phyloP scores from a whole-genome alignment of 2,797 vertebrate species.

The Parauchenoglanis ngamensis region DNA sequence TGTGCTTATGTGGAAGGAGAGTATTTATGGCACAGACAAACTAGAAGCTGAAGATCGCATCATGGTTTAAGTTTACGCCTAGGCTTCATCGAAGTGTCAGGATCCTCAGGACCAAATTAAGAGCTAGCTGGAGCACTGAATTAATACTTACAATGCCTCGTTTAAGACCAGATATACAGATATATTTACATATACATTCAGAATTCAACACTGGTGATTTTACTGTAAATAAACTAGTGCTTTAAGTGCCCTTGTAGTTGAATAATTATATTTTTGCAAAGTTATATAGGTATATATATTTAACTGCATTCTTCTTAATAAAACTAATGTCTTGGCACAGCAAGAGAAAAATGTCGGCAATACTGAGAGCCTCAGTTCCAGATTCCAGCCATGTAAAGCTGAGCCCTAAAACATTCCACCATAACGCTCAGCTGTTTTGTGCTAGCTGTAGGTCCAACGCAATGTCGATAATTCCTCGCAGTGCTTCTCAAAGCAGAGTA shows the following conservation, averaged over 20 bases:
- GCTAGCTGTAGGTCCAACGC: neutral
- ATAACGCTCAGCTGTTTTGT: slow-evolving; percentile 1
- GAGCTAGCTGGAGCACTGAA: neutral
- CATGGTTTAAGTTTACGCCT: slow-evolving; percentile 18
- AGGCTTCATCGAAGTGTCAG: slow-evolving; percentile 4
- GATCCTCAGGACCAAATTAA: slow-evolving; percentile 6
- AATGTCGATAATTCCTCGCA: neutral
- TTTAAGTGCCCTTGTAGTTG: neutral
- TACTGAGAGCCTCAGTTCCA: neutral
- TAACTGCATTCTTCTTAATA: neutral
- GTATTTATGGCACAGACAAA: slow-evolving; percentile 26
- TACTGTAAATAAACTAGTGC: neutral
- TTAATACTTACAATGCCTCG: neutral
- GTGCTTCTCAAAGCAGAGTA: slow-evolving; percentile 17
- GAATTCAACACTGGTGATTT: neutral
- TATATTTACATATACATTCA: neutral
- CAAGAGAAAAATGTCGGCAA: no score
- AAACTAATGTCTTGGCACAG: neutral
- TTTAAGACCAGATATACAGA: neutral
- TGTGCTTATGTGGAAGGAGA: neutral
- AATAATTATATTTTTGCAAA: neutral
- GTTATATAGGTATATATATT: neutral
- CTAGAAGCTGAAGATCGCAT: slow-evolving; percentile 15
- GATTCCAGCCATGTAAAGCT: neutral
- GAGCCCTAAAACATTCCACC: slow-evolving; percentile 11